Percentiles rank a stretch among this genome's conserved stretches.
phyloP scores from a whole-genome alignment of 2,888 invertebrate species.

The Chrysotoxum bicinctum region DNA sequence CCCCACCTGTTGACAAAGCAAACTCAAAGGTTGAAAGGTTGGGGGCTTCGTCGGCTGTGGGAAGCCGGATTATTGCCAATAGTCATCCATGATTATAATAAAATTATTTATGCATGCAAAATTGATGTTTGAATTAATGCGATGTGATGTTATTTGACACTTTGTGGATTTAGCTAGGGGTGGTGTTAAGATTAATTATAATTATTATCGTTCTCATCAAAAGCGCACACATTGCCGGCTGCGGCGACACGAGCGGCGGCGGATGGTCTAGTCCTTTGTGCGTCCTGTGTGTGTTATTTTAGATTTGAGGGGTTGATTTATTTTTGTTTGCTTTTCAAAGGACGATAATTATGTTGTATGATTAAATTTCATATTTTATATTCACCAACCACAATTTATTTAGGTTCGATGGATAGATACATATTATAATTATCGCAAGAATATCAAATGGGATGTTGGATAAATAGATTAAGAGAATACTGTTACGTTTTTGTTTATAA shows the following conservation, averaged over 20 bases:
- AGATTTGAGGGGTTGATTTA: neutral
- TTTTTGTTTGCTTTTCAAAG: neutral
- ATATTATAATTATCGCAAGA: conserved; percentile 23
- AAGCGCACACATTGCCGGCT: neutral
- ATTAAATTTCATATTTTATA: neutral
- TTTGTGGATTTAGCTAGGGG: conserved; percentile 9
- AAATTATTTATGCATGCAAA: conserved; percentile 65
- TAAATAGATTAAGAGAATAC: conserved; percentile 11
- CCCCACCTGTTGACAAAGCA: conserved; percentile 10
- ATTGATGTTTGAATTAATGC: conserved; percentile 56
- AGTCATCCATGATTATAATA: conserved; percentile 54
- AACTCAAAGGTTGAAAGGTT: neutral
- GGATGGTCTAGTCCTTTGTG: neutral
- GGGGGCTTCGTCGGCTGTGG: neutral
- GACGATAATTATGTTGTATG: neutral
- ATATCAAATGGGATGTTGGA: conserved; percentile 11
- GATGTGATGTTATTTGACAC: conserved; percentile 55
- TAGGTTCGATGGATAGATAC: neutral
- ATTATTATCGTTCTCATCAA: neutral
- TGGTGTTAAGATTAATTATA: conserved; percentile 56
- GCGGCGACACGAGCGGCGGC: neutral
- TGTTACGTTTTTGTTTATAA: neutral
- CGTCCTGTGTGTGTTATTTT: neutral
- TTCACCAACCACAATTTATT: neutral
- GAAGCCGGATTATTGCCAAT: conserved; percentile 47